Evolutionary conservation across 2,797 vertebrate genomes (phyloP), one percentile per base, ranked within the genome.

Genomic region (Epinephelus awoara): DNA sequence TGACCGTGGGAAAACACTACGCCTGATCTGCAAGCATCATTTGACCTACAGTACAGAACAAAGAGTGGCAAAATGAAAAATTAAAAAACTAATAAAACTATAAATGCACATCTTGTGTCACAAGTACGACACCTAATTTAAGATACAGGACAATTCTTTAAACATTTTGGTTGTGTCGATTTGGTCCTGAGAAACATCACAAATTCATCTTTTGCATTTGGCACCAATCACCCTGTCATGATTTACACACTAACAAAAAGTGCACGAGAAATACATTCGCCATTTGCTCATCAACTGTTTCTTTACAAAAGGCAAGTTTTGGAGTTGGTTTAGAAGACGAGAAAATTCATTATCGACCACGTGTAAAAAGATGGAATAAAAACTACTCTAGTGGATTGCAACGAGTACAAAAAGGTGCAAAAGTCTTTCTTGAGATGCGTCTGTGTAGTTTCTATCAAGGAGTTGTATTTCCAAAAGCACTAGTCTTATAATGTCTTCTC

Each of bases 131-230:
- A 55, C 64, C 58, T 75, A 55, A 80, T 87, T 86, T 72, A 59
- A 85, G 54, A 69, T 57, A 83, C 65, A 83, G 84, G 82, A 84
- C 57, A 71, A 15, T 77, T 50, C 76, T 56, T 29, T 59, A 72
- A 75, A 86, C 77, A 85, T 84, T 88, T 92, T 91, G 87, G 86
- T 86, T 77, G 58, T 21, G 57, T 80, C 49, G 49, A 85, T 86
- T 89, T 91, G 78, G 90, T 93, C 93, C 94, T 94, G 93, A 94
- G 91, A 89, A 84, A 85, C 51, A 74, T 69, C 52, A 80, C 67
- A 83, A 88, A 87, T 87, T 70, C 65, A 75, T 84, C 59, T 50
- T 78, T 69, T 65, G 66, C 75, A 87, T 87, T 91, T 91, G 82
- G 81, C 88, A 92, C 84, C 83, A 87, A 84, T 88, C 68, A 85